These are phyloP conservation scores for Gastrophryne carolinensis DNA, from an alignment of 2,797 vertebrate genomes.

Conservation along the genomic window DNA sequence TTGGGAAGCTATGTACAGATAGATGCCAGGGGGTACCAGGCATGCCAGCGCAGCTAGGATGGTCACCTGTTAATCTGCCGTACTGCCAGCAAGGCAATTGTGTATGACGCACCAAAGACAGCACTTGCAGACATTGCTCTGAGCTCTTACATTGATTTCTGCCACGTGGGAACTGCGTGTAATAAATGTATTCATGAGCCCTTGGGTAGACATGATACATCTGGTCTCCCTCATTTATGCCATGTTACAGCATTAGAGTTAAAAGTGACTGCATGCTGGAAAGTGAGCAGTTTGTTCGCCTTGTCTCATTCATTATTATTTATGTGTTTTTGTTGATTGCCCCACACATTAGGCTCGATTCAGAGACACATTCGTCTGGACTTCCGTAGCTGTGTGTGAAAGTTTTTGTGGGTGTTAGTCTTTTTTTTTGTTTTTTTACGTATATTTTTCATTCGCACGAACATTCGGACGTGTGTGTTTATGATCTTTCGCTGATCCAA, in stretches of 20 bases:
- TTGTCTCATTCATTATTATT: constrained; percentile 19
- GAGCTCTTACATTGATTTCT: constrained; percentile 25
- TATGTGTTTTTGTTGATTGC: too few species aligned
- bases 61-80: constrained; percentile 3
- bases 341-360: too few species aligned
- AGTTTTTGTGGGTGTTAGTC: too few species aligned
- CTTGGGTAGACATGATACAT: constrained; percentile 42
- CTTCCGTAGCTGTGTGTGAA: too few species aligned
- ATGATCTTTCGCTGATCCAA: too few species aligned
- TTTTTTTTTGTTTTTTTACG: too few species aligned
- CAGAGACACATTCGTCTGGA: too few species aligned
- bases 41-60: too few species aligned
- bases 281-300: constrained; percentile 6
- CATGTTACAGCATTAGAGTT: background rate
- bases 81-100: constrained; percentile 35
- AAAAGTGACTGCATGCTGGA: background rate
- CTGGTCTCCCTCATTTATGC: constrained; percentile 15
- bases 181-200: constrained; percentile 44
- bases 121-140: constrained; percentile 43
- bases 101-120: constrained; percentile 34
- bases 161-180: constrained; percentile 33
- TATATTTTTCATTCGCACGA: too few species aligned
- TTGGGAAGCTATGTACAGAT: constrained; percentile 2
- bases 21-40: constrained; percentile 24
- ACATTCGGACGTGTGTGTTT: too few species aligned